These are phyloP conservation scores for Ctenomys sociabilis DNA, from an alignment of 2,113 vertebrate species.

Conservation along the genomic window DNA sequence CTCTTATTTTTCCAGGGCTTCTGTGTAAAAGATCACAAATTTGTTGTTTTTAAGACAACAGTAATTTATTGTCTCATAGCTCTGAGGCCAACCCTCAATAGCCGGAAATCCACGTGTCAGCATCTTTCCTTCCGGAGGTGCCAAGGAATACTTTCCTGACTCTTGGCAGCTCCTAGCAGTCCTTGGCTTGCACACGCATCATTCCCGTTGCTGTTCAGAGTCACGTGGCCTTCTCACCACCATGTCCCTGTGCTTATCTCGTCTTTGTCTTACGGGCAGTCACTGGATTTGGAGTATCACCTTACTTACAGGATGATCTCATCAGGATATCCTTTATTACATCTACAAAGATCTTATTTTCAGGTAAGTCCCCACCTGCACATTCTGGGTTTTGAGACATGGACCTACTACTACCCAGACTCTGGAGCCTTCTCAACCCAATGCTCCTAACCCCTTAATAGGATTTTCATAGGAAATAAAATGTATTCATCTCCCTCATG, in stretches of 20 bases:
- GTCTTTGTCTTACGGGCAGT: neutral
- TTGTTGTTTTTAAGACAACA: neutral
- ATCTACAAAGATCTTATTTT: neutral
- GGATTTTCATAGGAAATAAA: neutral
- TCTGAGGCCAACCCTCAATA: neutral
- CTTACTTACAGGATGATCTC: neutral
- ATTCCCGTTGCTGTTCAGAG: neutral
- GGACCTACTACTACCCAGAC: neutral
- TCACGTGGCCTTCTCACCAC: neutral
- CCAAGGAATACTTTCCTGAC: neutral
- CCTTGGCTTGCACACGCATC: neutral
- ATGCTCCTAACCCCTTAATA: neutral
- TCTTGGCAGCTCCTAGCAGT: neutral
- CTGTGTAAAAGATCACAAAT: neutral
- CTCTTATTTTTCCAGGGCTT: neutral
- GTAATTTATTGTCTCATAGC: neutral
- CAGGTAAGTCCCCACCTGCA: neutral
- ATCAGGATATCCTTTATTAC: neutral
- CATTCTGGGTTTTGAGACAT: neutral
- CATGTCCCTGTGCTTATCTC: neutral
- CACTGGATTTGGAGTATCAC: neutral
- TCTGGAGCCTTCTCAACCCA: neutral
- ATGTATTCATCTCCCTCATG: neutral
- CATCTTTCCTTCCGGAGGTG: neutral
- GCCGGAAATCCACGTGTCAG: neutral